A percentile compares a stretch with the other conserved stretches of the same genome.
Conservation (phyloP, 2,797 vertebrate genomes). For the Morus bassanus region DNA sequence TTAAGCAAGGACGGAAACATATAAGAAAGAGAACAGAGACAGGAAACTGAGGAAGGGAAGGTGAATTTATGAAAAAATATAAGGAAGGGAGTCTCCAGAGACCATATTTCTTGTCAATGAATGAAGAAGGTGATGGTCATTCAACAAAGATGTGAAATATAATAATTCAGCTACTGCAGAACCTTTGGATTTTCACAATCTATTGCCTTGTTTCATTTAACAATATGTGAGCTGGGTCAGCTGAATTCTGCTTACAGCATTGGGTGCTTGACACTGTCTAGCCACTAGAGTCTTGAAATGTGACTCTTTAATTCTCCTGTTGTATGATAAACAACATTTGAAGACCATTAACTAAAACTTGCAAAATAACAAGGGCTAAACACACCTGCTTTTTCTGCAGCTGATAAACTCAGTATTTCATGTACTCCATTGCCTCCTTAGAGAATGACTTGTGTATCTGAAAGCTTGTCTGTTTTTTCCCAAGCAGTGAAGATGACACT, state of each 20-base stretch:
- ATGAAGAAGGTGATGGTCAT: neutral
- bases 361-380: neutral
- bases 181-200: neutral
- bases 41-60: neutral
- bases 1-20: neutral
- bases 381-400: neutral
- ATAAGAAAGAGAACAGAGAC: neutral
- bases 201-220: neutral
- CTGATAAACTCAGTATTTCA: neutral
- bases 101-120: neutral
- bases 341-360: neutral
- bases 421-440: neutral
- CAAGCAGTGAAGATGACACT: neutral
- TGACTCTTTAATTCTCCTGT: neutral
- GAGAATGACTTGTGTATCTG: neutral
- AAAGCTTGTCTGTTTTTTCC: neutral
- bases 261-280: neutral
- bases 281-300: neutral
- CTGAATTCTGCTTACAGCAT: neutral
- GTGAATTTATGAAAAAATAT: neutral
- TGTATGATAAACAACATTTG: neutral
- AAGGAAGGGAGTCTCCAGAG: neutral
- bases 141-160: neutral
- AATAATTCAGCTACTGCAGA: neutral
- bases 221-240: neutral